Evolutionary conservation across 2,888 invertebrate species (phyloP).

Genomic region (Boloria selene): DNA sequence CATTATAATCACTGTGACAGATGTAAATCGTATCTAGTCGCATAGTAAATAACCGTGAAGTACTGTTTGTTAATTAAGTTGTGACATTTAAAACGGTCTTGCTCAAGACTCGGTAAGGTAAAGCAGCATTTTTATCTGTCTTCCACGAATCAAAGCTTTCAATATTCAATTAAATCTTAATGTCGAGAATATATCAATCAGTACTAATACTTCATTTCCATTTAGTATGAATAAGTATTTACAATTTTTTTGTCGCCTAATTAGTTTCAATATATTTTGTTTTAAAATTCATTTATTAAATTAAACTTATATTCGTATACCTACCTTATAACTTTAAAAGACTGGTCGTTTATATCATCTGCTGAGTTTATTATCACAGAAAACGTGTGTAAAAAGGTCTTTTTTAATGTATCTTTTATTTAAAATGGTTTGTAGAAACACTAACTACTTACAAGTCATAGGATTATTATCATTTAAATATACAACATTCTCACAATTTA

Average conservation of each 20-base stretch:
- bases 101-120: constrained; percentile 5
- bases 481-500: too few species aligned
- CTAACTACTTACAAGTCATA: too few species aligned
- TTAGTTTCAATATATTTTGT: neutral
- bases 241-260: neutral
- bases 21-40: constrained; percentile 49
- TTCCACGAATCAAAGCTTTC: constrained; percentile 13
- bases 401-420: too few species aligned
- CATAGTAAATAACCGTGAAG: constrained; percentile 8
- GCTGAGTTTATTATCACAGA: too few species aligned
- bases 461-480: too few species aligned
- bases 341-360: too few species aligned
- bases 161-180: constrained; percentile 11
- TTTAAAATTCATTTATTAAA: too few species aligned
- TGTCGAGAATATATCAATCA: constrained; percentile 1
- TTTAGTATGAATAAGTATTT: constrained; percentile 4
- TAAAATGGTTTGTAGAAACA: too few species aligned
- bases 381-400: too few species aligned
- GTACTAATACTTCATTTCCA: neutral
- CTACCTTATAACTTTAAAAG: too few species aligned
- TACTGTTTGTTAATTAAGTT: constrained; percentile 20
- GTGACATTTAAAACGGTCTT: constrained; percentile 17
- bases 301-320: too few species aligned
- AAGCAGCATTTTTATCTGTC: constrained; percentile 12
- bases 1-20: constrained; percentile 68